Base-by-base conservation (phyloP, 2,797 vertebrate genomes). In the Schizothorax lantsangensis region DNA sequence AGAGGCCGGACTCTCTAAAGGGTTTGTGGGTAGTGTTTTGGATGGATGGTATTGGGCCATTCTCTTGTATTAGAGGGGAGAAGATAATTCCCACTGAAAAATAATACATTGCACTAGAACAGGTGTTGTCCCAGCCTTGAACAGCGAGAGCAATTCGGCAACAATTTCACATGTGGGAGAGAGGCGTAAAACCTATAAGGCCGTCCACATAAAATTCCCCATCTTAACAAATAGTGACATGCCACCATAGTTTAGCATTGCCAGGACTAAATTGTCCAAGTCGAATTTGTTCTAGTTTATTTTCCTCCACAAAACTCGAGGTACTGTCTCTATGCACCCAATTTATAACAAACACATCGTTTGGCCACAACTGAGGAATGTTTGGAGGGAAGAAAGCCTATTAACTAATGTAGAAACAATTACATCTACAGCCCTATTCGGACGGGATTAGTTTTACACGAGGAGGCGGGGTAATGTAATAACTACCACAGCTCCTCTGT, bases 211-310 rank as follows among this genome's bases (percentile, higher is more conserved):
- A 81, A 86, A 62, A 52, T 14, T 49, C 26, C 40, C 84, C 45
- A 45, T 54, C 85, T 74, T 81, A 86, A 86, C n/a, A 86, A 81
- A 86, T 66, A 81, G 69, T 66, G 85, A 81, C 85, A 54, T 81
- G 57, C 69, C 43, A n/a, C 43, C 23, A 49, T 81, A 36, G 83
- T 45, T 74, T 69, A 81, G 43, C 23, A 64, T 57, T 30, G 57
- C 85, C 79, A 52, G 43, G 33, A 11, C 79, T 36, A 86, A 86
- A 86, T n/a, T 47, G 54, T 36, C 7, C 33, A 74, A 66, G 54
- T 74, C 9, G 12, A 21, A 81, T 81, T 73, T 86, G 84, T 66
- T 26, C 40, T 52, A 49, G 57, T 86, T 81, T 74, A 86, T 86
- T 75, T 81, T 66, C 71, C 69, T 64, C 40, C 15, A 80, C 23